Base-by-base conservation (phyloP, 2,113 vertebrate genomes). In the Geococcyx californianus region DNA sequence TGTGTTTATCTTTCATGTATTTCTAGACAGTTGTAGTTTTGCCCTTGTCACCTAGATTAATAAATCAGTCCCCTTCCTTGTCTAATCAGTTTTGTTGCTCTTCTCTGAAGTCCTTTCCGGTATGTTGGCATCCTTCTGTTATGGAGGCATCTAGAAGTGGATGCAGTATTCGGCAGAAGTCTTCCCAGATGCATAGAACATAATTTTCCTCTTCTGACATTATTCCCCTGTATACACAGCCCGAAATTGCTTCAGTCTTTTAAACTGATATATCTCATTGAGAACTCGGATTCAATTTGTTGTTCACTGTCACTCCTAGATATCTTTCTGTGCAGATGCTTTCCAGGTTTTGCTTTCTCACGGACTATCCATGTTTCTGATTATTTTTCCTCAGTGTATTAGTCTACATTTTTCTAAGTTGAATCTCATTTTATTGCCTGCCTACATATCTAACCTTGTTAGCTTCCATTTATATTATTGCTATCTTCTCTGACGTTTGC, bases 361-460 rank as follows among this genome's bases (percentile, higher is more conserved):
- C 1, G 6, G 72, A 84, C 72, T 91, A 54, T 78, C 51, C 44
- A 29, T 64, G 62, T 93, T 96, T 95, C 88, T 92, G 90, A 94
- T 88, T 90, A 92, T 92, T 88, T 93, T 93, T 75, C 49, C 60
- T 93, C 83, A 74, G 38, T 80, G 33, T 93, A 89, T 93, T 93
- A 90, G 76, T 66, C 83, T 88, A 45, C 60, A 38, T 96, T 93
- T 95, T 96, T 84, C 56, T 47, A 84, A 59, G 75, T 10, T 80
- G 82, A 86, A 86, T 90, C 64, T 95, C 68, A 73, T 95, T 97
- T 97, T 94, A 81, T 86, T 95, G 79, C 83, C 79, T 95, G 90
- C 89, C 80, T 94, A 94, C 68, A 7, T 94, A 87, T 72, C 83
- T 96, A 96, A 94, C 69, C 93, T 96, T 84, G 69, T 95, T 95